phyloP scores from a whole-genome alignment of 2,888 invertebrate species.

The Macropis europaea region DNA sequence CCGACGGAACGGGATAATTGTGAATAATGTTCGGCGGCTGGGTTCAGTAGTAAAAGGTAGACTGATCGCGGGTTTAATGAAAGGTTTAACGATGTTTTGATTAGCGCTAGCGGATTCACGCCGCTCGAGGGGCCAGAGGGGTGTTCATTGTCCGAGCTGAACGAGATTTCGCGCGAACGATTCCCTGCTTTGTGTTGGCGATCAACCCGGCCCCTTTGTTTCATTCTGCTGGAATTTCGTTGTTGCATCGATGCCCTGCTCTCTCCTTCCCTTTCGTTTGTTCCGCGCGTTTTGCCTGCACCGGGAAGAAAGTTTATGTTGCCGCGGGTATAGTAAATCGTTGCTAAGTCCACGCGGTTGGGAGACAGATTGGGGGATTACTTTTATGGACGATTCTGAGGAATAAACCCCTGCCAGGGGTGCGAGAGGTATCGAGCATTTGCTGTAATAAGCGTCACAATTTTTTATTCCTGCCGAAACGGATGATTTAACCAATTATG shows the following conservation, averaged over 20 bases:
- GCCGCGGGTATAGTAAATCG: too few species aligned
- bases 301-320: too few species aligned
- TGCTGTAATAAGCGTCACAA: too few species aligned
- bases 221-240: not conserved
- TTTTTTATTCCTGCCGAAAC: too few species aligned
- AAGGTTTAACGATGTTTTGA: constrained; percentile 46
- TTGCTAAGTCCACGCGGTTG: too few species aligned
- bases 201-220: not conserved
- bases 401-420: too few species aligned
- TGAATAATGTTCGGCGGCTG: constrained; percentile 47
- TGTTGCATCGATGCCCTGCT: not conserved
- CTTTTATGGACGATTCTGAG: too few species aligned
- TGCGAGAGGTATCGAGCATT: too few species aligned
- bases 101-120: constrained; percentile 11
- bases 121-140: not conserved
- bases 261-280: not conserved
- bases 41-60: constrained; percentile 30
- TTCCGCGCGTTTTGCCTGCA: too few species aligned
- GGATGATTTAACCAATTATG: too few species aligned
- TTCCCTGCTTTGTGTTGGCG: not conserved
- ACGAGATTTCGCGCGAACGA: not conserved
- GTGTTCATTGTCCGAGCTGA: not conserved
- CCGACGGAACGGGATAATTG: constrained; percentile 51
- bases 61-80: constrained; percentile 48
- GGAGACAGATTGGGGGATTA: too few species aligned